Conservation (phyloP, 2,888 invertebrate species). For the Liodrosophila aerea region DNA sequence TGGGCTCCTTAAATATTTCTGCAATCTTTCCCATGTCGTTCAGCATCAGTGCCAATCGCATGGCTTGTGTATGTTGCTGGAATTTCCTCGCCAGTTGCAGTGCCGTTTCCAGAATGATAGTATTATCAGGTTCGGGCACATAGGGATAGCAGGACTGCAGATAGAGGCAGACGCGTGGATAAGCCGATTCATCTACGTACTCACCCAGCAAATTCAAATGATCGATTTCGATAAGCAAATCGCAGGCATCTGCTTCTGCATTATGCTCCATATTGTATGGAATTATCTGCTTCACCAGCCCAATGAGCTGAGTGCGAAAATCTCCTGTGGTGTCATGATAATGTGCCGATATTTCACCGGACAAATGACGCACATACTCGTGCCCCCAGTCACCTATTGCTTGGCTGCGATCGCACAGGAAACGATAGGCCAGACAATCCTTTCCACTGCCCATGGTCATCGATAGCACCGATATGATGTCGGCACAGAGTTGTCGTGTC, state of each 20-base stretch:
- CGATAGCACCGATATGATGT: slow-evolving; percentile 98
- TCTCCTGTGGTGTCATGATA: slow-evolving; percentile 86
- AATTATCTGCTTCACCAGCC: slow-evolving; percentile 93
- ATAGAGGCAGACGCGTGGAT: slow-evolving; percentile 96
- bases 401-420: slow-evolving; percentile 88
- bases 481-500: slow-evolving; percentile 92
- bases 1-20: slow-evolving; percentile 91
- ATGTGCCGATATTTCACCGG: slow-evolving; percentile 94
- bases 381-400: slow-evolving; percentile 99
- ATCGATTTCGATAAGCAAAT: slow-evolving; percentile 98
- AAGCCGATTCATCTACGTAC: slow-evolving; percentile 94
- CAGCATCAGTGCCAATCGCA: slow-evolving; percentile 95
- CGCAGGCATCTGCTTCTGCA: slow-evolving; percentile 99
- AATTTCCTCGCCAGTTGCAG: slow-evolving; percentile 93
- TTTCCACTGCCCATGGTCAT: slow-evolving; percentile 92
- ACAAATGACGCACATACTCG: slow-evolving; percentile 97
- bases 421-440: slow-evolving; percentile 96
- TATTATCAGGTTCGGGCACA: slow-evolving; percentile 97
- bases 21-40: slow-evolving; percentile 91
- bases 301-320: slow-evolving; percentile 85
- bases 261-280: slow-evolving; percentile 98
- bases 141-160: slow-evolving; percentile 94
- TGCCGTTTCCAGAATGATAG: slow-evolving; percentile 91
- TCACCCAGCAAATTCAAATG: slow-evolving; percentile 91
- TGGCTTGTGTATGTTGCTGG: slow-evolving; percentile 93